These are phyloP conservation scores for Desmophyllum pertusum DNA, from an alignment of 92 coral and sea anemone species.

Conservation along the genomic window DNA sequence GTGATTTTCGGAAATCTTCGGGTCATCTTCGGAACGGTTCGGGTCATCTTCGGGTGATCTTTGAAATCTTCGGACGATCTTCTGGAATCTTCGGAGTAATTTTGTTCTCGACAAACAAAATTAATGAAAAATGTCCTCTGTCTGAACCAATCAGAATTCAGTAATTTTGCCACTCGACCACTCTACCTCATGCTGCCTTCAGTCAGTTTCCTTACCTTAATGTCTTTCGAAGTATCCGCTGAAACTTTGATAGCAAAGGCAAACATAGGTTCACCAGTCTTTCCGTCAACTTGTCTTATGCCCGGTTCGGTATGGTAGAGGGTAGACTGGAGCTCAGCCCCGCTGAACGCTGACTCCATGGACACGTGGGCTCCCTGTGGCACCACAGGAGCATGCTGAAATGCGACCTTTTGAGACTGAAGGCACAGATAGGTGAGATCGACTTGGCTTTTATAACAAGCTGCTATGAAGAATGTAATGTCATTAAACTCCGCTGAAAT, in stretches of 20 bases:
- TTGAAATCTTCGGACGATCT: too few species aligned
- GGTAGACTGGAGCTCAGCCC: constrained; percentile 94
- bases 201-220: constrained; percentile 63
- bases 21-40: too few species aligned
- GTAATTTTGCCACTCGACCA: too few species aligned
- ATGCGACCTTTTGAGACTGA: constrained; percentile 69
- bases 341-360: constrained; percentile 88
- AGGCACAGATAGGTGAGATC: constrained; percentile 86
- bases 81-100: too few species aligned
- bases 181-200: too few species aligned
- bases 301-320: constrained; percentile 86
- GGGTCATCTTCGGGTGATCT: too few species aligned
- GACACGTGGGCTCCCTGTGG: constrained; percentile 68
- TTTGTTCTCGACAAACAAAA: too few species aligned
- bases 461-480: constrained; percentile 81
- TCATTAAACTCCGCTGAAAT: constrained; percentile 79
- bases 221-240: constrained; percentile 78
- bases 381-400: constrained; percentile 84
- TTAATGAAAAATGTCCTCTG: too few species aligned
- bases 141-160: too few species aligned
- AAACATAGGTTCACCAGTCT: constrained; percentile 82
- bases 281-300: constrained; percentile 53
- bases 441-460: constrained; percentile 87
- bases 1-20: too few species aligned
- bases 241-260: constrained; percentile 82